Evolutionary conservation across 2,888 invertebrate species (phyloP), one percentile per base, ranked within the genome.

Genomic region (Elgonia sp.): DNA sequence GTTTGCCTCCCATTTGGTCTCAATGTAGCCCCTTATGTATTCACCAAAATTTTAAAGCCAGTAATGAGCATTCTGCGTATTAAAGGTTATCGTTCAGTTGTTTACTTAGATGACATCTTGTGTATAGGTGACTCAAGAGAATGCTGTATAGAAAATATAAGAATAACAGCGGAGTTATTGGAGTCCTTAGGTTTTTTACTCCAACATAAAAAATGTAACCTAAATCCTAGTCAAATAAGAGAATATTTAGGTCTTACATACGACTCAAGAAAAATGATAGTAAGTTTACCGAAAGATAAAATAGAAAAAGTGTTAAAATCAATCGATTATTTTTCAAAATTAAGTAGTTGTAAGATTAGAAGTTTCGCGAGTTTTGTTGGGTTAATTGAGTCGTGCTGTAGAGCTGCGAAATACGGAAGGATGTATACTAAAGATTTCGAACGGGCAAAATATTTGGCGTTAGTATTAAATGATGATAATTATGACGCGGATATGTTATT

Each of bases 21-120:
- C 16, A 90, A 83, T 20, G 86, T 86, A 1, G 89, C 89, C 3
- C 90, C 89, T 0, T 90, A 88, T 63, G 65, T 89, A 9, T 91
- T 88, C 46, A 90, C 88, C 0, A 84, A 90, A 85, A 39, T 90
- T 57, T 70, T 89, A 46, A 91, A 91, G 63, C 89, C 90, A 0
- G 79, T 91, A 20, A 72, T 89, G 57, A 42, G 79, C 67, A 29
- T 12, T 55, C 40, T 16, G 39, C 18, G 50, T 29, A 20, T 39
- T 60, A 37, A 39, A 72, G 46, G 53, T 69, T 46, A 40, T 60
- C 20, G 46, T 14, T 72, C 81, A 0, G 81, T 81, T 0, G 62
- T 70, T 21, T 72, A 81, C 55, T 40, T 81, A 2, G 72, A 81
- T n/a, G 70, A 70, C 67, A 72, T 70, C 5, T 7, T 81, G 29